Conservation (phyloP, 2,797 vertebrate genomes). For the Gallinago stenura region DNA sequence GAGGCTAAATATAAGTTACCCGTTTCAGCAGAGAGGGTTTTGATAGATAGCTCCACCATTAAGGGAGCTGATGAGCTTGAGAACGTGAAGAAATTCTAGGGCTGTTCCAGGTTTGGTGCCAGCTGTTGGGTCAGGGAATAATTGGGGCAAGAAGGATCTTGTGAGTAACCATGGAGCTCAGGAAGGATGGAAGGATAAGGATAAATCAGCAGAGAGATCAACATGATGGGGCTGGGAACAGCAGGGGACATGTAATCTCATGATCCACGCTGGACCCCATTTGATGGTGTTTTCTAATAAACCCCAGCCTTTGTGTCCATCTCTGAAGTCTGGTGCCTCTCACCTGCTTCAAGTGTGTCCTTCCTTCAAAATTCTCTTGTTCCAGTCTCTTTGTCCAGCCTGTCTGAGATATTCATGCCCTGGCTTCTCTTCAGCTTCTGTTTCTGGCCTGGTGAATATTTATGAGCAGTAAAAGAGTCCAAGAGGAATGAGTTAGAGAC, state of each 20-base stretch:
- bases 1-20: slow-evolving; percentile 19
- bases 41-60: background rate
- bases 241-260: no score
- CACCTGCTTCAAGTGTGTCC: background rate
- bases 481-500: background rate
- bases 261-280: background rate
- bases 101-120: background rate
- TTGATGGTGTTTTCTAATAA: background rate
- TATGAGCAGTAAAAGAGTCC: background rate
- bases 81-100: background rate
- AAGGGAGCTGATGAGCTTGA: background rate
- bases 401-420: background rate
- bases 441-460: background rate
- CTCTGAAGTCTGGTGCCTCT: background rate
- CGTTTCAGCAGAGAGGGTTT: background rate
- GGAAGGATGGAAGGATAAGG: background rate
- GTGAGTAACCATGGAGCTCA: background rate
- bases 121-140: background rate
- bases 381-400: background rate
- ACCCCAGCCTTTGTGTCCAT: background rate
- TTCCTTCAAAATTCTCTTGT: background rate
- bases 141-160: no score
- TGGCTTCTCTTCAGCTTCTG: background rate
- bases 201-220: no score
- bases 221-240: background rate